These are phyloP conservation scores for Margaritifera margaritifera DNA, from an alignment of 2,888 invertebrate genomes.

Conservation along the genomic window DNA sequence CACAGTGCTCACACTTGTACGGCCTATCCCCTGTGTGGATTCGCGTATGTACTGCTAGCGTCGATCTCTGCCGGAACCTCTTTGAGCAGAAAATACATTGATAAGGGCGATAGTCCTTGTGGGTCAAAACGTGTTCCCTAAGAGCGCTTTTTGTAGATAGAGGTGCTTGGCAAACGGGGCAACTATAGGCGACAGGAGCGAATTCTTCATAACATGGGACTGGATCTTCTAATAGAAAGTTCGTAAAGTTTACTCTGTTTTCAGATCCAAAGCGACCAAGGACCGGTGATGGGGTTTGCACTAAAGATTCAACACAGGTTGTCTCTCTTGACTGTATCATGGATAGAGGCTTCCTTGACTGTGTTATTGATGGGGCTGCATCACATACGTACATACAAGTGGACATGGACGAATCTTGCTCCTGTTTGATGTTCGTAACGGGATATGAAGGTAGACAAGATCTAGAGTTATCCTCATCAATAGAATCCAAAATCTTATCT, in stretches of 20 bases:
- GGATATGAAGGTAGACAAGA: background rate
- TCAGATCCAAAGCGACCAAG: no score
- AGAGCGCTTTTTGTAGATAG: constrained; percentile 17
- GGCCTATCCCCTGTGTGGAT: constrained; percentile 50
- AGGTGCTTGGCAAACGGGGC: constrained; percentile 13
- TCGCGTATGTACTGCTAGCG: constrained; percentile 44
- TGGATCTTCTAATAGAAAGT: no score
- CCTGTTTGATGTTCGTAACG: no score
- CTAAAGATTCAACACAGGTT: no score
- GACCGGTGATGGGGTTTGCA: no score
- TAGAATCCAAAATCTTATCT: constrained; percentile 5
- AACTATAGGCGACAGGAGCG: background rate
- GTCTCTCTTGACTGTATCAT: no score
- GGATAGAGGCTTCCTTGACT: no score
- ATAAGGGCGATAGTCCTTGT: constrained; percentile 34
- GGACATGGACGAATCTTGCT: no score
- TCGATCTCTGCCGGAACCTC: constrained; percentile 45
- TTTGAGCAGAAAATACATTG: constrained; percentile 41
- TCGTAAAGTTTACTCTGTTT: no score
- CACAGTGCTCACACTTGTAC: constrained; percentile 38
- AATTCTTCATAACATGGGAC: background rate
- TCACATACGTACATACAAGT: no score
- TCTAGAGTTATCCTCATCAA: background rate
- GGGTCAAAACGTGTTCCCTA: constrained; percentile 32
- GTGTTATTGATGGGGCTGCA: no score